These are phyloP conservation scores for Salmo trutta DNA, from an alignment of 2,797 vertebrate species.

Conservation along the genomic window DNA sequence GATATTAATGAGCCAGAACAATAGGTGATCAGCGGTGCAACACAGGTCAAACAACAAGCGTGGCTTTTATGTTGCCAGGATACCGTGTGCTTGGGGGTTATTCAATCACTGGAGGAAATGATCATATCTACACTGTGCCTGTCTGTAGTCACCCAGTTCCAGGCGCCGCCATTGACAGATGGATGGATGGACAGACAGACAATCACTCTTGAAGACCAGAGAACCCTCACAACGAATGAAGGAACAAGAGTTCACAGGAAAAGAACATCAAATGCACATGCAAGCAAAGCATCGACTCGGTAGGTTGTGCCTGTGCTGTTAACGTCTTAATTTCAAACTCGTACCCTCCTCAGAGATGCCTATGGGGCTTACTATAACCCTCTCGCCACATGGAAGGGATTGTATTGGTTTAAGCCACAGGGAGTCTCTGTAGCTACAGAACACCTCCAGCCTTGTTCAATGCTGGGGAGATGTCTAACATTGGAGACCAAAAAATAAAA, in stretches of 20 bases:
- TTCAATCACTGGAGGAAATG: constrained; percentile 51
- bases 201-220: background rate
- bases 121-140: constrained; percentile 56
- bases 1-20: constrained; percentile 77
- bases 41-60: constrained; percentile 65
- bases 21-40: constrained; percentile 63
- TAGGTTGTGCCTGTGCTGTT: background rate
- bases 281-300: background rate
- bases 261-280: background rate
- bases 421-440: constrained; percentile 45
- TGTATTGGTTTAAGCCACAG: constrained; percentile 45
- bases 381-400: constrained; percentile 45
- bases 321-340: background rate
- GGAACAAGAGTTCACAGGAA: background rate
- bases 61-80: constrained; percentile 66
- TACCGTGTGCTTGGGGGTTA: constrained; percentile 45
- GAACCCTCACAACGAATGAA: background rate
- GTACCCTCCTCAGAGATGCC: background rate
- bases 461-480: constrained; percentile 1
- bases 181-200: background rate
- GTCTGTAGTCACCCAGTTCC: background rate
- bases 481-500: background rate
- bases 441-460: constrained; percentile 28
- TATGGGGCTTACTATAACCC: constrained; percentile 29
- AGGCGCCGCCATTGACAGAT: background rate